Conservation (phyloP, 2,888 invertebrate genomes). For the Drosophila mulleri region DNA sequence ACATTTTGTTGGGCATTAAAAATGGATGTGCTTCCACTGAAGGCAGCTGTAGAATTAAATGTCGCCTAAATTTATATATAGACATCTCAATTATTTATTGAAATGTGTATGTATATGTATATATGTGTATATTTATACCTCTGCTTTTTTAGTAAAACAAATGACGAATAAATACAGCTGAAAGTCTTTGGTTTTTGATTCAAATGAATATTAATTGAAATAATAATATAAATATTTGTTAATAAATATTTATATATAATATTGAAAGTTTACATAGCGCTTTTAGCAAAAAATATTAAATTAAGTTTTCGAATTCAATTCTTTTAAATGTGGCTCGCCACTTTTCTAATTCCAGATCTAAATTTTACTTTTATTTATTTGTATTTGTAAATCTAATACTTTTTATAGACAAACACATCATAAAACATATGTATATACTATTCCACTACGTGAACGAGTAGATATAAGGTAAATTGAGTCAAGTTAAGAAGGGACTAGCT, state of each 20-base stretch:
- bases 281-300: background rate
- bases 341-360: background rate
- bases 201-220: background rate
- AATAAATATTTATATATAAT: background rate
- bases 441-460: background rate
- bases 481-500: constrained; percentile 7
- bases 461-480: too few species aligned
- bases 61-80: constrained; percentile 13
- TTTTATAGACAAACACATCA: background rate
- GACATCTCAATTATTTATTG: background rate
- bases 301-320: too few species aligned
- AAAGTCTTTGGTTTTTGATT: background rate
- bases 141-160: background rate
- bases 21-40: constrained; percentile 44
- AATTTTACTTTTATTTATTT: background rate
- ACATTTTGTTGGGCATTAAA: constrained; percentile 59
- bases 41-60: background rate
- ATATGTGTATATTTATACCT: background rate
- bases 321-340: too few species aligned
- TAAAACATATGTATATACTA: background rate
- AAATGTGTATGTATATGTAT: background rate
- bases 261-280: too few species aligned
- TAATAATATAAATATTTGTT: background rate
- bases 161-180: background rate
- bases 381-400: background rate